phyloP scores from a whole-genome alignment of 1,140 invertebrate genomes.

The Chironomus striatipennis region DNA sequence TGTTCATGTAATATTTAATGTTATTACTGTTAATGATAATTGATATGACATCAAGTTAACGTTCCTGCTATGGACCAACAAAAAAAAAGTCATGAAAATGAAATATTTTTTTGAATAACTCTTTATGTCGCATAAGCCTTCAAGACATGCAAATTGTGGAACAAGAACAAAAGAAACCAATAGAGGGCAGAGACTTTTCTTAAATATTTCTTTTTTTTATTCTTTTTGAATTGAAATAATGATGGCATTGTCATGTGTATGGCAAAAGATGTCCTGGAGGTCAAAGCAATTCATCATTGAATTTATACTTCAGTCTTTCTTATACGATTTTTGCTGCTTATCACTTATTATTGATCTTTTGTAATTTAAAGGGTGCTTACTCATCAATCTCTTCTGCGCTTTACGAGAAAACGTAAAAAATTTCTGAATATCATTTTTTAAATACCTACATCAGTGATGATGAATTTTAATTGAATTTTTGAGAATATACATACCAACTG shows the following conservation, averaged over 20 bases:
- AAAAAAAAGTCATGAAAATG: neutral
- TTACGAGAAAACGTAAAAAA: too few relatives aligned
- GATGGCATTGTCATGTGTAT: neutral
- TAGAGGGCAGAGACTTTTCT: neutral
- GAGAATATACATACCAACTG: too few relatives aligned
- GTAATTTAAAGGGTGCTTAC: too few relatives aligned
- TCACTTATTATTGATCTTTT: too few relatives aligned
- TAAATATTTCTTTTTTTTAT: neutral
- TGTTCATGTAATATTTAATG: neutral
- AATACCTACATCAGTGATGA: too few relatives aligned
- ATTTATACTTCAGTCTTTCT: too few relatives aligned
- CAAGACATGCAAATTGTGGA: neutral
- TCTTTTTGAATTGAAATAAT: neutral
- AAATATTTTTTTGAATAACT: too few relatives aligned
- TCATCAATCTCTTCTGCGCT: too few relatives aligned
- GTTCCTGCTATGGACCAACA: neutral
- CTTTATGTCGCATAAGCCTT: neutral
- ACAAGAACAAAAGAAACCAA: neutral
- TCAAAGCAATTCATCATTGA: constrained; percentile 1
- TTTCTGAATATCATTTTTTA: too few relatives aligned
- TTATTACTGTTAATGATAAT: constrained; percentile 22
- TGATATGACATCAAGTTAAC: neutral
- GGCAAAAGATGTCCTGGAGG: neutral
- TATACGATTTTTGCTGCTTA: too few relatives aligned
- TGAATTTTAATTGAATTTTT: too few relatives aligned